Evolutionary conservation across 2,113 vertebrate genomes (phyloP).

Genomic region (Gambusia holbrooki): DNA sequence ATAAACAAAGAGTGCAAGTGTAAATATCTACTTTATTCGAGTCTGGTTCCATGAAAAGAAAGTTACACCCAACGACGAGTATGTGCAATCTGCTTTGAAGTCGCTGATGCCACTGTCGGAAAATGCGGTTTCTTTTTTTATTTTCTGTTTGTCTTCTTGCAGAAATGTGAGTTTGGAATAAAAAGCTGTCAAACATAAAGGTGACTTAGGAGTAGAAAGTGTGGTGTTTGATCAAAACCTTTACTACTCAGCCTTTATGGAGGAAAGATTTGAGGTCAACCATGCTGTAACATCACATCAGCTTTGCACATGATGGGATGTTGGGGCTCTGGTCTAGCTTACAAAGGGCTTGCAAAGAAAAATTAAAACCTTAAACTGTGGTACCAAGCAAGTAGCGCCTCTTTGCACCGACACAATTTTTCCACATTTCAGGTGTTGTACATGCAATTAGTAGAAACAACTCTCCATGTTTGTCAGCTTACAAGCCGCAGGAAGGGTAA

Average conservation of each 20-base stretch:
- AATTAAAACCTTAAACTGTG: too few relatives aligned
- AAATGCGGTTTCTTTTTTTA: neutral
- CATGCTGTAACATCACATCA: too few relatives aligned
- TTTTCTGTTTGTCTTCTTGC: neutral
- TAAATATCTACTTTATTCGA: neutral
- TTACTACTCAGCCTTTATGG: neutral
- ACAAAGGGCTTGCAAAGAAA: too few relatives aligned
- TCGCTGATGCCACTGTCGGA: neutral
- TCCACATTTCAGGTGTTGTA: too few relatives aligned
- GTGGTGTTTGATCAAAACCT: neutral
- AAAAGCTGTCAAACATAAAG: neutral
- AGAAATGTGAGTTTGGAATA: neutral
- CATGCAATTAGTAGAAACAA: too few relatives aligned
- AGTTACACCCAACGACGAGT: neutral
- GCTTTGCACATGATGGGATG: too few relatives aligned
- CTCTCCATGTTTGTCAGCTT: too few relatives aligned
- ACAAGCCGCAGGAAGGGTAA: too few relatives aligned
- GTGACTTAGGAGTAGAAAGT: neutral
- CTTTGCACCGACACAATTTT: too few relatives aligned
- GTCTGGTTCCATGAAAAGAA: slow-evolving; percentile 4
- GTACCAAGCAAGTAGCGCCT: too few relatives aligned
- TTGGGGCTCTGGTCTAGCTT: neutral
- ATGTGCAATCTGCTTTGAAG: neutral
- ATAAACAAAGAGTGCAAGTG: slow-evolving; percentile 7
- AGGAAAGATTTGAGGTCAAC: neutral